Evolutionary conservation across 2,888 invertebrate species (phyloP).

Genomic region (Glomeris marginata): DNA sequence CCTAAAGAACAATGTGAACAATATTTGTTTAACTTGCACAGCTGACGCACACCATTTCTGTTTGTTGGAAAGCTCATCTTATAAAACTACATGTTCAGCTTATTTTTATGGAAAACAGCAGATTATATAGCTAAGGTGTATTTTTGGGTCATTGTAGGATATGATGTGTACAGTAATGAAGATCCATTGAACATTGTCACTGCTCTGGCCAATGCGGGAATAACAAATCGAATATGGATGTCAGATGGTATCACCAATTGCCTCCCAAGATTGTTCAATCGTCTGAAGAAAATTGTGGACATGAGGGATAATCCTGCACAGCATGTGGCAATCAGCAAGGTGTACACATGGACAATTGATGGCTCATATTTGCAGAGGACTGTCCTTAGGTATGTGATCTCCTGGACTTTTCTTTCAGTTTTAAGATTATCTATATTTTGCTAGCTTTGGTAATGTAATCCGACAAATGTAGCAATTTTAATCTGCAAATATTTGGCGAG

Average conservation of each 20-base stretch:
- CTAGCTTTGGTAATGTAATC: too few relatives aligned
- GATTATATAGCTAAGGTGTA: too few relatives aligned
- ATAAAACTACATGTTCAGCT: too few relatives aligned
- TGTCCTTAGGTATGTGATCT: not conserved
- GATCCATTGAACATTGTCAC: not conserved
- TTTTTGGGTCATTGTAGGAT: not conserved
- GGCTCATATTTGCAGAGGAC: not conserved
- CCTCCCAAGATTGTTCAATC: not conserved
- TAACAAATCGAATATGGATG: slow-evolving; percentile 4
- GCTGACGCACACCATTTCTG: too few relatives aligned
- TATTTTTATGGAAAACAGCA: too few relatives aligned
- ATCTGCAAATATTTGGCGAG: too few relatives aligned
- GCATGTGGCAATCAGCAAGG: not conserved
- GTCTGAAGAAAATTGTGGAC: not conserved
- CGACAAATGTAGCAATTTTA: too few relatives aligned
- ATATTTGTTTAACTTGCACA: too few relatives aligned
- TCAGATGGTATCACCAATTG: slow-evolving; percentile 4
- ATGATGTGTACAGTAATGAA: not conserved
- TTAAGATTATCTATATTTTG: not conserved
- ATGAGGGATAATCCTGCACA: not conserved
- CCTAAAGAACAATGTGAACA: too few relatives aligned
- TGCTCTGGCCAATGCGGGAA: not conserved
- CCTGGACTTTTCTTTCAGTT: too few relatives aligned
- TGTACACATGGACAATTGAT: slow-evolving; percentile 2
- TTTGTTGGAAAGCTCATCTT: too few relatives aligned